These are phyloP conservation scores for Campylorhamphus procurvoides DNA, from an alignment of 2,113 vertebrate genomes.

Conservation along the genomic window DNA sequence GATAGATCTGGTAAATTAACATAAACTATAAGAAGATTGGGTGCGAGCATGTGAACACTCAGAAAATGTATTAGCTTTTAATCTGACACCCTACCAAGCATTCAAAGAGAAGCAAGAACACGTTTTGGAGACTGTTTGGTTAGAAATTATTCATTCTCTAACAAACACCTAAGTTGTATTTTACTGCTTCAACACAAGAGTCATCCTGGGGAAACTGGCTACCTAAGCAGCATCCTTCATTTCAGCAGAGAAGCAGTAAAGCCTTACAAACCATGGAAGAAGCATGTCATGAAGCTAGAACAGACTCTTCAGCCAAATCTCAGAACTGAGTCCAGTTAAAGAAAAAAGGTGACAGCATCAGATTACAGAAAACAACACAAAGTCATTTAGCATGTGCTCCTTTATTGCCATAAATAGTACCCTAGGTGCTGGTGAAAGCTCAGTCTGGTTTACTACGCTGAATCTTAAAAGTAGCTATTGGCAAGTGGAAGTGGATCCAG, in stretches of 20 bases:
- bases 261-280: neutral
- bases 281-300: neutral
- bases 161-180: neutral
- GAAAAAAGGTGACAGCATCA: neutral
- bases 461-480: slow-evolving; percentile 49
- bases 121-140: neutral
- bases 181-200: neutral
- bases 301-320: neutral
- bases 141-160: neutral
- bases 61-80: neutral
- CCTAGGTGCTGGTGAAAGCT: slow-evolving; percentile 24
- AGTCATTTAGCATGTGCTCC: neutral
- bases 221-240: neutral
- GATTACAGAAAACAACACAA: neutral
- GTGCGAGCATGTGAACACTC: neutral
- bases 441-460: slow-evolving; percentile 17
- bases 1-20: neutral
- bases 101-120: neutral
- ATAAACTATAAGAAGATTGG: neutral
- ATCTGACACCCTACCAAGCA: neutral
- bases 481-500: slow-evolving; percentile 41
- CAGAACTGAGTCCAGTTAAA: neutral
- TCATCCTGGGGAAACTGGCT: neutral
- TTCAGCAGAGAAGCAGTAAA: neutral
- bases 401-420: neutral